Evolutionary conservation across 64 coral and sea anemone genomes (phyloP).

Genomic region (Montipora cactus): DNA sequence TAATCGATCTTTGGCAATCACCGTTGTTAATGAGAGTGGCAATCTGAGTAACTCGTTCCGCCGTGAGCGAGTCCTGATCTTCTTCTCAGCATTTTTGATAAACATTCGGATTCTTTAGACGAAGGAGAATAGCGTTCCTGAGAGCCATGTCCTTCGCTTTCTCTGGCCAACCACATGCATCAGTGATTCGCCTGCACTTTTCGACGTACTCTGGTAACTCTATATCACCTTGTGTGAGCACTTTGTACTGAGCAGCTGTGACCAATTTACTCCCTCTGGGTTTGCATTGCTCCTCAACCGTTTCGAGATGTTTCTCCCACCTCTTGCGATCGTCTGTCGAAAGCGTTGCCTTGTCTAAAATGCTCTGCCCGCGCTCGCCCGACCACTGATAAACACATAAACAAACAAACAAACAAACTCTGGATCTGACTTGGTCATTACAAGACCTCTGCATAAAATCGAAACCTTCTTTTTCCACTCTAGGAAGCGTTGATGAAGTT

Average conservation of each 20-base stretch:
- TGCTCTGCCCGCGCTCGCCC: background rate
- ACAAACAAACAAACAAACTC: background rate
- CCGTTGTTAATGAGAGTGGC: conserved; percentile 14
- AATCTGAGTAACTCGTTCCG: conserved; percentile 11
- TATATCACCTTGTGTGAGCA: conserved; percentile 8
- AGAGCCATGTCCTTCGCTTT: conserved; percentile 6
- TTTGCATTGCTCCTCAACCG: conserved; percentile 9
- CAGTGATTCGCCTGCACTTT: background rate
- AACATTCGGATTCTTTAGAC: conserved; percentile 6
- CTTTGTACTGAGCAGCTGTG: background rate
- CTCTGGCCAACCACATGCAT: conserved; percentile 8
- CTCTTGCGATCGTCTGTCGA: background rate
- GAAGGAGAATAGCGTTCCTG: conserved; percentile 7
- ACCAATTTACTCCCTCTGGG: background rate
- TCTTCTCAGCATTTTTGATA: conserved; percentile 3
- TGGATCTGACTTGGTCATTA: conserved; percentile 4
- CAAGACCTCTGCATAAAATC: conserved; percentile 19
- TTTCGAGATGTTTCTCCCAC: background rate
- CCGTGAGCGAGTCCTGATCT: background rate
- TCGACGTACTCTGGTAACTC: conserved; percentile 13
- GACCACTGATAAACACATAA: conserved; percentile 5
- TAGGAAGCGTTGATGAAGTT: background rate
- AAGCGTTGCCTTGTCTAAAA: background rate
- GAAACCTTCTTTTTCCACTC: background rate
- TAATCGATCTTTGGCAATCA: conserved; percentile 42